Percentiles rank a stretch among this genome's conserved stretches.
phyloP scores from a whole-genome alignment of 2,113 vertebrate species.

The Plotosus lineatus region DNA sequence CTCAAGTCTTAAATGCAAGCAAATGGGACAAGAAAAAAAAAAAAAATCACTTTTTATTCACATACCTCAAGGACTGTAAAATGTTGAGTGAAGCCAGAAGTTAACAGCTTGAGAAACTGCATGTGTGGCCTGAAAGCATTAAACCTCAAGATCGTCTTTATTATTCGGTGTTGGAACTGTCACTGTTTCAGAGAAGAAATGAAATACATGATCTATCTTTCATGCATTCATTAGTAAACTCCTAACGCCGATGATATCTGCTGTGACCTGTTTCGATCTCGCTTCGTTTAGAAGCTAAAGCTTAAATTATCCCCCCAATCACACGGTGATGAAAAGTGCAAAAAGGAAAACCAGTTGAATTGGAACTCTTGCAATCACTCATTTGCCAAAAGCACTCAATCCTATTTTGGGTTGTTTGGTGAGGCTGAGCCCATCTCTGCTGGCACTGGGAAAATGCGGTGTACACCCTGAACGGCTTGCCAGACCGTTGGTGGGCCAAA shows the following conservation, averaged over 20 bases:
- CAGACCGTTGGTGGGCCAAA: too few species aligned
- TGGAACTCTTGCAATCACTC: too few species aligned
- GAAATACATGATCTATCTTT: neutral
- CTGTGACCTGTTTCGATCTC: neutral
- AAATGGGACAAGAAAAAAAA: neutral
- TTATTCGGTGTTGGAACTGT: neutral
- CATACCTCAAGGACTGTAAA: slow-evolving; percentile 2
- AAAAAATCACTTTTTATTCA: neutral
- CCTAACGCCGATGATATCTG: neutral
- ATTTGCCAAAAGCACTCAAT: too few species aligned
- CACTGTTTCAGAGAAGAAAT: neutral
- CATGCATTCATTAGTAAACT: neutral
- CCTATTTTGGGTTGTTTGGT: too few species aligned
- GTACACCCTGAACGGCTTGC: too few species aligned
- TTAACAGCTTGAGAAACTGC: neutral
- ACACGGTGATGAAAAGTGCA: neutral
- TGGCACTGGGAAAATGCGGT: too few species aligned
- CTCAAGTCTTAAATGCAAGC: neutral
- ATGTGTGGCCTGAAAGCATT: neutral
- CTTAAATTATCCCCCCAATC: neutral
- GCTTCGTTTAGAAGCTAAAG: neutral
- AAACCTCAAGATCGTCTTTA: neutral
- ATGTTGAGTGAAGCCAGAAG: neutral
- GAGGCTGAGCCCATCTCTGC: too few species aligned
- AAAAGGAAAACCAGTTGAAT: neutral